Conservation (phyloP, 2,113 vertebrate genomes). For the Tragelaphus scriptus region DNA sequence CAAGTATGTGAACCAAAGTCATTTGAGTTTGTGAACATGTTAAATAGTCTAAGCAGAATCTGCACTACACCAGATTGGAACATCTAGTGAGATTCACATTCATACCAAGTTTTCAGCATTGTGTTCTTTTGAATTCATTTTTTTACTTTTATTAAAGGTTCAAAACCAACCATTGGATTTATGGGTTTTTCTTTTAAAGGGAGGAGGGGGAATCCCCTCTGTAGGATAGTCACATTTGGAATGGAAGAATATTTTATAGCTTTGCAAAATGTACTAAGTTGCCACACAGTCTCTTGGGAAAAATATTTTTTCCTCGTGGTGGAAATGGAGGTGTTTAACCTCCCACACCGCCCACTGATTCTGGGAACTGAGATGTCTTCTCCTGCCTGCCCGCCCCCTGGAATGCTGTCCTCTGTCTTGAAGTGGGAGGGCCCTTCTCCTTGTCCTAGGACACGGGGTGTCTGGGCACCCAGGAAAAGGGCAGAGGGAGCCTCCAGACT, state of each 20-base stretch:
- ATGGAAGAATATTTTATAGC: background rate
- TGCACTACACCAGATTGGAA: constrained; percentile 78
- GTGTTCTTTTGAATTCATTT: constrained; percentile 75
- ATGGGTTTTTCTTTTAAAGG: constrained; percentile 23
- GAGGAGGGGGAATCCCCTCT: background rate
- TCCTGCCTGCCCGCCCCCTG: background rate
- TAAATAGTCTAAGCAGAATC: constrained; percentile 60
- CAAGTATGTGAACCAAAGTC: constrained; percentile 81
- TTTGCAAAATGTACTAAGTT: background rate
- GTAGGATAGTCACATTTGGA: background rate
- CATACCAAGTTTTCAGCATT: constrained; percentile 71
- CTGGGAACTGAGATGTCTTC: background rate
- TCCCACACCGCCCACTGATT: rapidly evolving
- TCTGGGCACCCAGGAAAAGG: background rate
- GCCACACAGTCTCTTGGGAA: background rate
- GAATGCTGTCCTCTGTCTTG: background rate
- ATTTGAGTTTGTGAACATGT: constrained; percentile 70
- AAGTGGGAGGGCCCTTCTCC: background rate
- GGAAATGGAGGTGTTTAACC: background rate
- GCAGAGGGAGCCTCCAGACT: background rate
- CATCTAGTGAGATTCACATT: constrained; percentile 69
- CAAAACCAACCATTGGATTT: constrained; percentile 67
- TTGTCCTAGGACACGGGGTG: rapidly evolving
- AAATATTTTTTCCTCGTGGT: rapidly evolving
- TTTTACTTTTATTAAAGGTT: constrained; percentile 87